A percentile compares a stretch with the other conserved stretches of the same genome.
Conservation (phyloP, 2,797 vertebrate species). For the Myotis myotis region DNA sequence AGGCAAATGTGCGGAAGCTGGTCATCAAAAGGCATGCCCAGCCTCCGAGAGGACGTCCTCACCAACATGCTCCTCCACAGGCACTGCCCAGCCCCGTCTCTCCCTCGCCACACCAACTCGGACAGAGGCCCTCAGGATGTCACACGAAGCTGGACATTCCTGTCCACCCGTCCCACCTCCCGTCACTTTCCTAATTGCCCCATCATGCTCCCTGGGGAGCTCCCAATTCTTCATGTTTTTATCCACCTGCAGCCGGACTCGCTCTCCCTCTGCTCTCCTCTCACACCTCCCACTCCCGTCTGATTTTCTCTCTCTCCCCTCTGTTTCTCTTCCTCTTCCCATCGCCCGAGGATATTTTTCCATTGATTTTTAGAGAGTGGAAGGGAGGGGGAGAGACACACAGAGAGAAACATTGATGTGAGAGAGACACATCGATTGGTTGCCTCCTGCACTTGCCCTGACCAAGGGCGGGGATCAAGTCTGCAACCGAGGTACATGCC, state of each 20-base stretch:
- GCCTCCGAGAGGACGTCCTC: background rate
- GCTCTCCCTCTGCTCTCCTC: background rate
- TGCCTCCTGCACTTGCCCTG: too few species aligned
- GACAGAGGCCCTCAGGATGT: background rate
- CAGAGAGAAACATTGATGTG: too few species aligned
- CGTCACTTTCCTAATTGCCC: background rate
- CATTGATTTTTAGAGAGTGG: too few species aligned
- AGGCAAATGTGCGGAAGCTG: background rate
- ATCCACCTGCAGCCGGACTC: too few species aligned
- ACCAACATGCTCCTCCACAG: accelerated
- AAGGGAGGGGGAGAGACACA: too few species aligned
- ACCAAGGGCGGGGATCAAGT: too few species aligned
- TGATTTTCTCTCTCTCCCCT: background rate
- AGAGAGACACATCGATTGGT: too few species aligned
- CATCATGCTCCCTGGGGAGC: too few species aligned
- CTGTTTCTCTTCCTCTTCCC: background rate
- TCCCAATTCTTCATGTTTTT: background rate
- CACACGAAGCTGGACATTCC: background rate
- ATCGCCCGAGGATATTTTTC: too few species aligned
- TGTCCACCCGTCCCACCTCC: background rate
- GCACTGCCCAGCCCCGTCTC: accelerated
- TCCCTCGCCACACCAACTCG: background rate
- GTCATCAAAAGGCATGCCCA: background rate
- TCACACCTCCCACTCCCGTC: background rate
- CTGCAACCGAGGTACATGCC: too few species aligned